Conservation (phyloP, 2,113 vertebrate species). For the Cavia porcellus region DNA sequence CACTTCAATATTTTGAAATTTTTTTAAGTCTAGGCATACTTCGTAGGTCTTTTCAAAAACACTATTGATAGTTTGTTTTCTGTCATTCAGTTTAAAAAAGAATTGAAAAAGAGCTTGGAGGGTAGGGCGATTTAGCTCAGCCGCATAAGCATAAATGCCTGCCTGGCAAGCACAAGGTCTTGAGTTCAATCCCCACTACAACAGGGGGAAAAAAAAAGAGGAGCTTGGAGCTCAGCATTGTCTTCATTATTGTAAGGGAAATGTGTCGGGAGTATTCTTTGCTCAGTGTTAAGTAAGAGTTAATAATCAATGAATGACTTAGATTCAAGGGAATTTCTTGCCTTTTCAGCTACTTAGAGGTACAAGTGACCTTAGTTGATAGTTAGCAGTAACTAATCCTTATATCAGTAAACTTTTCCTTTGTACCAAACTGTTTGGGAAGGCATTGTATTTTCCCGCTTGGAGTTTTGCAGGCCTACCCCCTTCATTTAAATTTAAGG, state of each 20-base stretch:
- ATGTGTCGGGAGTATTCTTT: not conserved
- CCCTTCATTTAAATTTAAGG: not conserved
- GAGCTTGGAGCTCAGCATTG: conserved; percentile 27
- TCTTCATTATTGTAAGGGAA: not conserved
- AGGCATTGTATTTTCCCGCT: not conserved
- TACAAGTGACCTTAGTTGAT: not conserved
- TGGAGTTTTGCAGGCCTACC: not conserved
- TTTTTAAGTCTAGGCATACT: conserved; percentile 61
- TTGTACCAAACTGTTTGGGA: not conserved
- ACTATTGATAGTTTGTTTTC: conserved; percentile 76
- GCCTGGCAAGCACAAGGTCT: no score
- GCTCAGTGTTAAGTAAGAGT: not conserved
- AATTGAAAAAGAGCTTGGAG: conserved; percentile 75
- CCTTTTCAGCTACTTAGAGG: not conserved
- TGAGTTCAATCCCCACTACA: no score
- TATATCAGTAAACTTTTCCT: not conserved
- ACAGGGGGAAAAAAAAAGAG: no score
- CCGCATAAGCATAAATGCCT: no score
- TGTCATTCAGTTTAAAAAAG: conserved; percentile 64
- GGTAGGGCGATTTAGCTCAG: no score
- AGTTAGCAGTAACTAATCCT: conserved; percentile 9
- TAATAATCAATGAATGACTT: conserved; percentile 36
- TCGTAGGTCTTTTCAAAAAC: conserved; percentile 85
- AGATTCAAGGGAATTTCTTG: conserved; percentile 22
- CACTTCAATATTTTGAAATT: conserved; percentile 86